These are phyloP conservation scores for Indicator indicator DNA, from an alignment of 2,113 vertebrate species.

Conservation along the genomic window DNA sequence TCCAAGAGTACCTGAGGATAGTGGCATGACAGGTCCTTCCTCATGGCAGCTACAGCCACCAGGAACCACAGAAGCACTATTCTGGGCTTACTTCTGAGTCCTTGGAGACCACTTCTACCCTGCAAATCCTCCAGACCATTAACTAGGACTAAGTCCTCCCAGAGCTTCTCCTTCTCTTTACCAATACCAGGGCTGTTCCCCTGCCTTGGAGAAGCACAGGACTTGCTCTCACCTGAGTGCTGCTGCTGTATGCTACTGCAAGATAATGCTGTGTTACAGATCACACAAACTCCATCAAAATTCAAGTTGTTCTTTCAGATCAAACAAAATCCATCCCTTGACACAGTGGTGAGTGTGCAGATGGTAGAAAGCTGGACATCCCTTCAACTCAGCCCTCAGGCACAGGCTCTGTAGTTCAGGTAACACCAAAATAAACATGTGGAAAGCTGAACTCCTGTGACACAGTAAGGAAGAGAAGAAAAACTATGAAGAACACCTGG, in stretches of 20 bases:
- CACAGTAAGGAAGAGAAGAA: not conserved
- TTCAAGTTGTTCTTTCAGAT: rapidly evolving
- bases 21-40: not conserved
- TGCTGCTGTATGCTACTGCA: not conserved
- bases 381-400: rapidly evolving
- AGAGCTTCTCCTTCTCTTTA: not conserved
- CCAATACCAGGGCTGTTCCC: rapidly evolving
- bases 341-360: not conserved
- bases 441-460: not conserved
- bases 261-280: not conserved
- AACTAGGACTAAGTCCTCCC: not conserved
- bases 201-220: not conserved
- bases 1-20: not conserved
- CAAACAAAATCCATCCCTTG: not conserved
- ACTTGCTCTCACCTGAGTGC: too few relatives aligned
- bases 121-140: not conserved
- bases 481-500: not conserved
- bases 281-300: not conserved
- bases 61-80: not conserved
- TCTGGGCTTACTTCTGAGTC: not conserved
- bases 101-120: not conserved
- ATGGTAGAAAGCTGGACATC: not conserved
- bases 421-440: not conserved
- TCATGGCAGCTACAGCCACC: not conserved
- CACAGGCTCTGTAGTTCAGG: rapidly evolving